These are phyloP conservation scores for Adelges cooleyi DNA, from an alignment of 1,140 invertebrate species.

Conservation along the genomic window DNA sequence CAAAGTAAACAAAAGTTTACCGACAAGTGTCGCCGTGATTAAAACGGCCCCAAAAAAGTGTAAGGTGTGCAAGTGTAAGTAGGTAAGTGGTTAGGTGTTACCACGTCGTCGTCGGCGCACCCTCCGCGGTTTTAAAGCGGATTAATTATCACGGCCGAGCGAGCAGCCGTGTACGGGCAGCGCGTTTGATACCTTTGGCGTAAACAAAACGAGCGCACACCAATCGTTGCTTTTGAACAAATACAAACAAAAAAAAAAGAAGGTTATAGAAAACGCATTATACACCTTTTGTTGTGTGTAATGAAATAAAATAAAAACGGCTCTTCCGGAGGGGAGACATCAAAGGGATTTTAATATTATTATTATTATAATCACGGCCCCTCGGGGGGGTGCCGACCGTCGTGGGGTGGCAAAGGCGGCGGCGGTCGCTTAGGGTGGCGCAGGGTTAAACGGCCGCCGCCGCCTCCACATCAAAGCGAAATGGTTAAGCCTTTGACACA, in stretches of 20 bases:
- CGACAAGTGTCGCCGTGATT: not conserved
- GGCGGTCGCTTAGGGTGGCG: not conserved
- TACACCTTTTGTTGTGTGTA: not conserved
- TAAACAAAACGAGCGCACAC: no score
- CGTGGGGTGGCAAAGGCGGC: not conserved
- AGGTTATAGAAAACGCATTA: no score
- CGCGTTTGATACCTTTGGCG: no score
- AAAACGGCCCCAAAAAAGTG: not conserved
- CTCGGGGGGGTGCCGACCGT: not conserved
- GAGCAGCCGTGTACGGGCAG: no score
- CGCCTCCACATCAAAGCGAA: constrained; percentile 15
- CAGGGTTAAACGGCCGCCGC: constrained; percentile 13
- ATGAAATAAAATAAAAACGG: not conserved
- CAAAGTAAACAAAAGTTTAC: no score
- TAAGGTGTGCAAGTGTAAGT: not conserved
- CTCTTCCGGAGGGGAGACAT: constrained; percentile 17
- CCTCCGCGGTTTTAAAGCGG: constrained; percentile 21
- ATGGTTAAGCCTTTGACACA: constrained; percentile 24
- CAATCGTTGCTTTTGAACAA: no score
- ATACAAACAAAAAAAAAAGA: no score
- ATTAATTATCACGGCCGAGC: constrained; percentile 21
- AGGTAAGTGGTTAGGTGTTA: not conserved
- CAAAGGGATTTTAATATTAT: constrained; percentile 26
- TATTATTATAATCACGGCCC: constrained; percentile 19
- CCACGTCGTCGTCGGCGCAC: not conserved